A percentile compares a stretch with the other conserved stretches of the same genome.
These are phyloP conservation scores for Eupsittula cactorum DNA, from an alignment of 2,113 vertebrate species.

Conservation along the genomic window DNA sequence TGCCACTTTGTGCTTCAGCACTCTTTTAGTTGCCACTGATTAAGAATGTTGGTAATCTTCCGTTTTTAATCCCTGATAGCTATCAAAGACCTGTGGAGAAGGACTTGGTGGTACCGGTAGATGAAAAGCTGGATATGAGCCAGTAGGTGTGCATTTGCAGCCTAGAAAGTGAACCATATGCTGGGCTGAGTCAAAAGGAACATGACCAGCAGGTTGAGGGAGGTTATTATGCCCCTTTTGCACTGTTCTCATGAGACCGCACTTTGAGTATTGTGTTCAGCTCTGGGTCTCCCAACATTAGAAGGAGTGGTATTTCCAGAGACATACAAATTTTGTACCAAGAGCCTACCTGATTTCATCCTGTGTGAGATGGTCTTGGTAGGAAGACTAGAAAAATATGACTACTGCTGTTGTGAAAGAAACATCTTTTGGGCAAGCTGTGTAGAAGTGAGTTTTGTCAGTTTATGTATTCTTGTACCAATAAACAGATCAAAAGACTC, in stretches of 20 bases:
- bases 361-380: neutral
- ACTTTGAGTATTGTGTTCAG: neutral
- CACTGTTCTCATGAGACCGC: neutral
- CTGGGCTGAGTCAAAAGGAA: neutral
- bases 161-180: neutral
- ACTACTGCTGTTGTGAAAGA: neutral
- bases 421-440: neutral
- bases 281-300: neutral
- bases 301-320: neutral
- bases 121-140: neutral
- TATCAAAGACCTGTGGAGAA: neutral
- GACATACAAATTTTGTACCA: neutral
- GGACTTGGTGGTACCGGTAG: neutral
- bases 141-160: neutral
- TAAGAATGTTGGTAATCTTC: neutral
- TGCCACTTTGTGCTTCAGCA: slow-evolving; percentile 1
- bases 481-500: neutral
- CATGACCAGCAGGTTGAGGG: neutral
- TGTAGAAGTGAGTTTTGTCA: neutral
- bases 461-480: neutral
- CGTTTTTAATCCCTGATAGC: neutral
- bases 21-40: neutral
- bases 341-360: neutral
- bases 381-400: neutral
- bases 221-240: neutral